These are phyloP conservation scores for Caradrina kadenii DNA, from an alignment of 2,888 invertebrate species.

Conservation along the genomic window DNA sequence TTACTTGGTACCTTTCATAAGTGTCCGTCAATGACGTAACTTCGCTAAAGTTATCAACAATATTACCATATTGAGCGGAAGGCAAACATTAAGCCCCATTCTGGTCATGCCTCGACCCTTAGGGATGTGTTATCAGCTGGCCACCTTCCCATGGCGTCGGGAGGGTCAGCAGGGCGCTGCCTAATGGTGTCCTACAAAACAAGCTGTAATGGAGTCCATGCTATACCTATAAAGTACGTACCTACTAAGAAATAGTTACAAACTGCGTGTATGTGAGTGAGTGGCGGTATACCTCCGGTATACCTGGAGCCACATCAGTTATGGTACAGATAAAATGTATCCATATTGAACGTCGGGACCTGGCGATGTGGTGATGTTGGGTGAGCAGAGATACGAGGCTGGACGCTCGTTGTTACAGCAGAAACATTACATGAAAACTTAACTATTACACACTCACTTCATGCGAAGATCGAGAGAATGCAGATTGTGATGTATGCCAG, in stretches of 20 bases:
- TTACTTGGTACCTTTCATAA: neutral
- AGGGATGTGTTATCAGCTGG: slow-evolving; percentile 41
- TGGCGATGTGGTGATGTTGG: neutral
- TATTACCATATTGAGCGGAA: slow-evolving; percentile 20
- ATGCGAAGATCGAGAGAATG: slow-evolving; percentile 12
- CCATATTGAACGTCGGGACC: too few relatives aligned
- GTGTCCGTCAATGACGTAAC: slow-evolving; percentile 5
- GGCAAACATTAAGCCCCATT: neutral
- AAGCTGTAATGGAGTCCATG: slow-evolving; percentile 1
- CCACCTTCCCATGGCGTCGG: slow-evolving; percentile 24
- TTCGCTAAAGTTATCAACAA: slow-evolving; percentile 3
- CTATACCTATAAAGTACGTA: too few relatives aligned
- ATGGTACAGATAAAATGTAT: too few relatives aligned
- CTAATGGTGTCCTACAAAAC: slow-evolving; percentile 12
- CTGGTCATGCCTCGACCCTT: neutral
- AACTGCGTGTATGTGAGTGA: too few relatives aligned
- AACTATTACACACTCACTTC: neutral
- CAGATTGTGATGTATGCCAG: slow-evolving; percentile 17
- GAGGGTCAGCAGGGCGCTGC: slow-evolving; percentile 24
- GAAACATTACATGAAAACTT: too few relatives aligned
- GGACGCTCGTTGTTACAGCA: too few relatives aligned
- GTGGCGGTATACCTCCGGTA: too few relatives aligned
- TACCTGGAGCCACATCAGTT: too few relatives aligned
- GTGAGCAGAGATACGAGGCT: neutral
- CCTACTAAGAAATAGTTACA: too few relatives aligned